Evolutionary conservation across 2,888 invertebrate species (phyloP).

Genomic region (Salpingus planirostris): DNA sequence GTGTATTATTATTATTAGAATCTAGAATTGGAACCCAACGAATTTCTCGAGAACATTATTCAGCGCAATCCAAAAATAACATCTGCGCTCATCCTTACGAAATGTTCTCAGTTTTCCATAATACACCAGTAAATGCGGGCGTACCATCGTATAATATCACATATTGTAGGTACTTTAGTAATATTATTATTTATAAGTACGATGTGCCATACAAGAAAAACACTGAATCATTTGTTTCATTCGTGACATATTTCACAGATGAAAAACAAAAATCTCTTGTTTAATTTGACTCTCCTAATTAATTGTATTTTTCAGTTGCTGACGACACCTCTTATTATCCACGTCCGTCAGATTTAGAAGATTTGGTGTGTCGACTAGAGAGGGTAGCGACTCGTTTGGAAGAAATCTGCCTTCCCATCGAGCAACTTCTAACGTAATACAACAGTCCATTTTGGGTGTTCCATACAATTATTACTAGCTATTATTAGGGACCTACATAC

Average conservation of each 20-base stretch:
- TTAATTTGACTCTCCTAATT: too few relatives aligned
- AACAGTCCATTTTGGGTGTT: too few relatives aligned
- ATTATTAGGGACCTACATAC: too few relatives aligned
- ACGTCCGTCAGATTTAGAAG: slow-evolving; percentile 55
- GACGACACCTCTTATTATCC: slow-evolving; percentile 26
- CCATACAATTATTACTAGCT: too few relatives aligned
- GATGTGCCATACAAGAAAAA: too few relatives aligned
- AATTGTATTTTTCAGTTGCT: slow-evolving; percentile 3
- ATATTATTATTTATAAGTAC: too few relatives aligned
- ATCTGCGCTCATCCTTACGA: slow-evolving; percentile 9
- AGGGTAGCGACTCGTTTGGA: slow-evolving; percentile 65
- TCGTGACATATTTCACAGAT: too few relatives aligned
- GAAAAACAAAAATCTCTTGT: too few relatives aligned
- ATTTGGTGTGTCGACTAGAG: slow-evolving; percentile 64
- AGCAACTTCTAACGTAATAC: slow-evolving; percentile 14
- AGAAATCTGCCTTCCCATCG: slow-evolving; percentile 30
- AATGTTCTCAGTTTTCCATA: slow-evolving; percentile 12
- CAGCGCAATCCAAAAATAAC: slow-evolving; percentile 16
- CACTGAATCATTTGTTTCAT: too few relatives aligned
- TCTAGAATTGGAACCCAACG: slow-evolving; percentile 5
- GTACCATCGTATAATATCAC: too few relatives aligned
- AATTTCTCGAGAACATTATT: slow-evolving; percentile 13
- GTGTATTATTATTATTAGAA: not conserved
- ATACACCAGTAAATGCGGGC: too few relatives aligned
- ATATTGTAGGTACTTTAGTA: too few relatives aligned